A percentile compares a stretch with the other conserved stretches of the same genome.
phyloP scores from a whole-genome alignment of 1,140 invertebrate species.

The Drosophila punjabiensis region DNA sequence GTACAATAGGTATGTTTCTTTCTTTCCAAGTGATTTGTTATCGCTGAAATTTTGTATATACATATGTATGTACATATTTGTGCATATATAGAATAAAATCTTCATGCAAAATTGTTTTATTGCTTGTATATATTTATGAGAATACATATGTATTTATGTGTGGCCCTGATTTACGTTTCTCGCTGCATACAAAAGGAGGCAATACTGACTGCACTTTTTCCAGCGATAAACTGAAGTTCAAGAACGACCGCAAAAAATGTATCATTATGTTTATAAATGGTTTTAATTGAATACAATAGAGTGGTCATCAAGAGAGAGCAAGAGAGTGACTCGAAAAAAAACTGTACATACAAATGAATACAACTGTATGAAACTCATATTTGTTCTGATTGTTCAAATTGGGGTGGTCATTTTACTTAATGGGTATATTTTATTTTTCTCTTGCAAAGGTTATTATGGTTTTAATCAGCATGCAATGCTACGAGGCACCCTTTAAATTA shows the following conservation, averaged over 20 bases:
- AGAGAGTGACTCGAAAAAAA: conserved; percentile 31
- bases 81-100: background rate
- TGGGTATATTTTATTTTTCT: too few species aligned
- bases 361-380: conserved; percentile 8
- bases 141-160: conserved; percentile 18
- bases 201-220: conserved; percentile 64
- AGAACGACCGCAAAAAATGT: conserved; percentile 77
- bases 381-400: conserved; percentile 13
- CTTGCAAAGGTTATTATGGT: too few species aligned
- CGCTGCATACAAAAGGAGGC: conserved; percentile 26
- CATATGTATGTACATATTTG: conserved; percentile 1
- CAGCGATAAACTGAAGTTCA: conserved; percentile 70
- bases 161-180: conserved; percentile 21
- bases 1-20: conserved; percentile 30
- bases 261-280: conserved; percentile 75
- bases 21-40: conserved; percentile 16
- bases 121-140: conserved; percentile 7
- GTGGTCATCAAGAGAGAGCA: conserved; percentile 50
- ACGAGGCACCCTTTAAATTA: too few species aligned
- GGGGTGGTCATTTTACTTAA: conserved; percentile 17
- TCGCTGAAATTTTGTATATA: conserved; percentile 3
- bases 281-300: conserved; percentile 81
- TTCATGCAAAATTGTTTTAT: conserved; percentile 4
- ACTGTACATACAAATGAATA: conserved; percentile 24
- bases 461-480: too few species aligned